A percentile compares a stretch with the other conserved stretches of the same genome.
Conservation (phyloP, 2,888 invertebrate species). For the Leptopterna dolabrata region DNA sequence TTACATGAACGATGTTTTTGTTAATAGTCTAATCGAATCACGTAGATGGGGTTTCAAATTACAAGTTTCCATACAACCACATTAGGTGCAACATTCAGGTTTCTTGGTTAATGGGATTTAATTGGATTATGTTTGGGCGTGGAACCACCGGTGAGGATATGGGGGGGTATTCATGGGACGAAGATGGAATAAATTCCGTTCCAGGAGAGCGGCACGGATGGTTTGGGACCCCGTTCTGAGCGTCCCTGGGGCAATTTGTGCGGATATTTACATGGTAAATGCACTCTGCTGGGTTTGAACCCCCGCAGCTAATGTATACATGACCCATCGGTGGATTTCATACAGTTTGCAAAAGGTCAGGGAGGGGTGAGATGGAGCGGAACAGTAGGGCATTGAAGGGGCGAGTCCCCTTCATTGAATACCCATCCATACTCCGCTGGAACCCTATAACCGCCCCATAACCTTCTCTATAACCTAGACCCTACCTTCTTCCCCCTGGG, state of each 20-base stretch:
- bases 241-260: conserved; percentile 1
- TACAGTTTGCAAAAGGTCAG: conserved; percentile 12
- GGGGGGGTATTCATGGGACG: not conserved
- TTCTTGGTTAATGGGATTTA: no score
- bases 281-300: not conserved
- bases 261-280: conserved; percentile 25
- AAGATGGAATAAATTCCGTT: conserved; percentile 8
- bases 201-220: not conserved
- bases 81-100: no score
- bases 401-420: not conserved
- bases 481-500: not conserved
- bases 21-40: no score
- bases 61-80: no score
- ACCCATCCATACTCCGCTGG: not conserved
- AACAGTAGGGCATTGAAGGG: not conserved
- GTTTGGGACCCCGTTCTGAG: not conserved
- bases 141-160: not conserved
- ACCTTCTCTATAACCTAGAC: not conserved
- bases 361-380: not conserved
- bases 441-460: conserved; percentile 1
- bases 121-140: not conserved
- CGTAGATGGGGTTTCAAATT: no score
- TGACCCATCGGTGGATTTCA: conserved; percentile 24
- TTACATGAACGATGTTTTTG: no score
- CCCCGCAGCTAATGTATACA: conserved; percentile 10